phyloP scores from a whole-genome alignment of 2,113 vertebrate genomes.

The Micromys minutus region DNA sequence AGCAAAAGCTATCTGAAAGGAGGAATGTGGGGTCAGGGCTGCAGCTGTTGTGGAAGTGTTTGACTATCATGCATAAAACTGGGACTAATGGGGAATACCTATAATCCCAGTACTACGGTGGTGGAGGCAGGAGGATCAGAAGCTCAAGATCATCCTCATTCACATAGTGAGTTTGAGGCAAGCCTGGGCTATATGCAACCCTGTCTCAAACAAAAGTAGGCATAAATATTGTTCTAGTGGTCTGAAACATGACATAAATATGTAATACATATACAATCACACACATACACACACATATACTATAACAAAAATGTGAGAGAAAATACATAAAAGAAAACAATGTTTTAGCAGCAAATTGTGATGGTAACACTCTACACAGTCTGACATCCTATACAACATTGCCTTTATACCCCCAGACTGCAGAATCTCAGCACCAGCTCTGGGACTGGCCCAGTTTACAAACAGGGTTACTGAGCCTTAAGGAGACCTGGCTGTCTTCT shows the following conservation, averaged over 20 bases:
- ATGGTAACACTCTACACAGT: background rate
- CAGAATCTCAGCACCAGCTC: rapidly evolving
- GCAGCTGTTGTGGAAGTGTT: too few relatives aligned
- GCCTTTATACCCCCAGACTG: background rate
- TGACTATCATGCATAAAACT: background rate
- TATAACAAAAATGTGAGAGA: background rate
- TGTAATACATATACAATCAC: background rate
- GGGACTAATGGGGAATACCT: too few relatives aligned
- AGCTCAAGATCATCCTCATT: background rate
- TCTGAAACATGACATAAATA: background rate
- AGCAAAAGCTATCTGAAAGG: background rate
- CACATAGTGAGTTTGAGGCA: background rate
- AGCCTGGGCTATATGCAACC: background rate
- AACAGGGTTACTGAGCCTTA: background rate
- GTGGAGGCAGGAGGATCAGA: background rate
- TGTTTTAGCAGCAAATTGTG: background rate
- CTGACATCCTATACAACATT: rapidly evolving
- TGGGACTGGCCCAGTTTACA: background rate
- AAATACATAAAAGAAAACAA: conserved; percentile 2
- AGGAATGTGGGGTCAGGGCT: background rate
- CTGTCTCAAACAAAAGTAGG: background rate
- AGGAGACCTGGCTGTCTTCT: background rate
- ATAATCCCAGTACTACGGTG: background rate
- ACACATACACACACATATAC: background rate
- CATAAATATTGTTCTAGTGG: background rate